Percentiles rank a stretch among this genome's conserved stretches.
These are phyloP conservation scores for Protosalanx chinensis DNA, from an alignment of 2,797 vertebrate species.

Conservation along the genomic window DNA sequence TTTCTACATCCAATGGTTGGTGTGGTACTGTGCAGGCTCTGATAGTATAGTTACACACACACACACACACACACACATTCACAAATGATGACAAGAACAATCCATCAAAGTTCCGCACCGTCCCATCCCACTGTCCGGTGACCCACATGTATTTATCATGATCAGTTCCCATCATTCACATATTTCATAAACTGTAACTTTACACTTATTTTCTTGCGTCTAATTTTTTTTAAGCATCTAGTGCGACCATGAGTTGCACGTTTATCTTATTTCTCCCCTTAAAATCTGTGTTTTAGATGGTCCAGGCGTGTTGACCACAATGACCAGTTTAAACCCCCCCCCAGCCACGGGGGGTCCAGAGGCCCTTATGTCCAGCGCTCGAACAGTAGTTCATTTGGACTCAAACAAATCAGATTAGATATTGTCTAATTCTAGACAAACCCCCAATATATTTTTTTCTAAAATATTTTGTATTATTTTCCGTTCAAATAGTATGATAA, in stretches of 20 bases:
- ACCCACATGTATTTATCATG: conserved; percentile 66
- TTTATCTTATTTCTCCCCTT: too few species aligned
- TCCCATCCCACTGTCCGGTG: conserved; percentile 61
- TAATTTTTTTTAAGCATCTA: too few species aligned
- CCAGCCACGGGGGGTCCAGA: conserved; percentile 40
- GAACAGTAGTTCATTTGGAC: conserved; percentile 32
- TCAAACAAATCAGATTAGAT: neutral
- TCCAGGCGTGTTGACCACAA: neutral
- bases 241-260: too few species aligned
- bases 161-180: conserved; percentile 13
- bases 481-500: conserved; percentile 39
- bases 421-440: neutral
- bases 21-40: neutral
- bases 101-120: conserved; percentile 71
- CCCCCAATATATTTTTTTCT: neutral
- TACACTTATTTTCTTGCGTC: too few species aligned
- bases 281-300: neutral
- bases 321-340: neutral
- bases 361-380: conserved; percentile 56
- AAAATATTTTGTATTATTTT: neutral
- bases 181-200: neutral
- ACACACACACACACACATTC: conserved; percentile 29
- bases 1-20: neutral
- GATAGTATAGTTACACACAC: neutral
- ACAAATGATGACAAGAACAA: conserved; percentile 55